Percentiles rank a stretch among this genome's conserved stretches.
Evolutionary conservation across 2,113 vertebrate species (phyloP).

Genomic region (Thinocorus orbignyianus): DNA sequence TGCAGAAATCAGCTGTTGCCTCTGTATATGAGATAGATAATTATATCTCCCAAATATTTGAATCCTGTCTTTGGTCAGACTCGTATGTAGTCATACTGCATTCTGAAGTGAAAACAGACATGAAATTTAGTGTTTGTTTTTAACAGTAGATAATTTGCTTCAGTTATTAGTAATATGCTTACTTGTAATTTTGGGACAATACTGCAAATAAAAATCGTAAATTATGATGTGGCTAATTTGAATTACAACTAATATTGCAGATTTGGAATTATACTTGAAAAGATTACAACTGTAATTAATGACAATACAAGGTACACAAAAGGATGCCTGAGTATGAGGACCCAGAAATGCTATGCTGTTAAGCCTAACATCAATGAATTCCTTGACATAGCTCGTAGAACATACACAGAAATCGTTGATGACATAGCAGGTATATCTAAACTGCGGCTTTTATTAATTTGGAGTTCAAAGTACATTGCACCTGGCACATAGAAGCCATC

Average conservation of each 20-base stretch:
- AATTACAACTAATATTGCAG: constrained; percentile 67
- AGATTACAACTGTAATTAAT: constrained; percentile 93
- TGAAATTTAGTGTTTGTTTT: neutral
- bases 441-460: neutral
- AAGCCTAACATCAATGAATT: constrained; percentile 92
- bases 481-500: neutral
- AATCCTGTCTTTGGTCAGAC: neutral
- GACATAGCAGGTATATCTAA: constrained; percentile 89
- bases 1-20: neutral
- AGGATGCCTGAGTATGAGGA: constrained; percentile 93
- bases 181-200: neutral
- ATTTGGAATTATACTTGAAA: constrained; percentile 88
- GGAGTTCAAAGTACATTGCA: neutral
- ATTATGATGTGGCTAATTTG: neutral
- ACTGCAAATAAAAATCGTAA: neutral
- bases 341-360: constrained; percentile 97
- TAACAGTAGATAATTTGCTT: neutral
- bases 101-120: neutral
- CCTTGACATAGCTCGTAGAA: constrained; percentile 91
- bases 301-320: constrained; percentile 88
- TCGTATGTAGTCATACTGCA: neutral
- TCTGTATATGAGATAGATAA: neutral
- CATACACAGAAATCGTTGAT: constrained; percentile 95
- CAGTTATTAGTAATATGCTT: neutral
- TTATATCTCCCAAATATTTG: neutral